Evolutionary conservation across 2,113 vertebrate species (phyloP).

Genomic region (Microcebus griseorufus): DNA sequence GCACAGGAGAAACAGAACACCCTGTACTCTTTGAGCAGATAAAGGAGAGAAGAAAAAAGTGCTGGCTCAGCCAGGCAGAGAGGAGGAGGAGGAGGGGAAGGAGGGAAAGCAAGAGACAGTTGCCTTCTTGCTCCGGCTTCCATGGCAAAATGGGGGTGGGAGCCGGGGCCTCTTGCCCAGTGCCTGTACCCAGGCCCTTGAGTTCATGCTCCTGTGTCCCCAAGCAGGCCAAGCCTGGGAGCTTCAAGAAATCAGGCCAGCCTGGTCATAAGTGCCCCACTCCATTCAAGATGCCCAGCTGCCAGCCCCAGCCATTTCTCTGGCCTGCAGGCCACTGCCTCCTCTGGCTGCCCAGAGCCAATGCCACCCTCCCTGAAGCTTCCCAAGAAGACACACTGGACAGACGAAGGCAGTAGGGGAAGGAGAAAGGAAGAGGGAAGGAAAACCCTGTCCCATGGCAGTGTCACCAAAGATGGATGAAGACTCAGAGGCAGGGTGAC

Average conservation of each 20-base stretch:
- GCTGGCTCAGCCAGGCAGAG: slow-evolving; percentile 65
- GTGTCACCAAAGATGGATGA: background rate
- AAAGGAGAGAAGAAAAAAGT: slow-evolving; percentile 75
- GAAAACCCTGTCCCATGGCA: background rate
- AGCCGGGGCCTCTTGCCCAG: background rate
- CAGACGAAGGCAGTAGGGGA: background rate
- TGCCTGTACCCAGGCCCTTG: background rate
- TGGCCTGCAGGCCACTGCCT: background rate
- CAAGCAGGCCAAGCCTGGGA: background rate
- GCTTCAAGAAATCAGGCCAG: slow-evolving; percentile 5
- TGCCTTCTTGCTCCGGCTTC: slow-evolving; percentile 45
- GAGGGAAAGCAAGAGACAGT: background rate
- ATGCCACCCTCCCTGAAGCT: background rate
- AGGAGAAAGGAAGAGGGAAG: background rate
- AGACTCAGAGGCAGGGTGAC: background rate
- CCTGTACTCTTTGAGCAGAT: slow-evolving; percentile 73
- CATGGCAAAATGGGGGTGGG: slow-evolving; percentile 5
- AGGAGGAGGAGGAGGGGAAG: background rate
- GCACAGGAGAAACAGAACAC: slow-evolving; percentile 77
- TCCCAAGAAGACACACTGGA: background rate
- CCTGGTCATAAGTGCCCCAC: background rate
- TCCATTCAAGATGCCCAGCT: background rate
- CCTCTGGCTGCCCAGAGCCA: background rate
- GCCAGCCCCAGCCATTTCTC: background rate
- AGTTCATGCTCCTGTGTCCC: background rate